phyloP scores from a whole-genome alignment of 2,888 invertebrate genomes.

The Zhuqinia jingwanae region DNA sequence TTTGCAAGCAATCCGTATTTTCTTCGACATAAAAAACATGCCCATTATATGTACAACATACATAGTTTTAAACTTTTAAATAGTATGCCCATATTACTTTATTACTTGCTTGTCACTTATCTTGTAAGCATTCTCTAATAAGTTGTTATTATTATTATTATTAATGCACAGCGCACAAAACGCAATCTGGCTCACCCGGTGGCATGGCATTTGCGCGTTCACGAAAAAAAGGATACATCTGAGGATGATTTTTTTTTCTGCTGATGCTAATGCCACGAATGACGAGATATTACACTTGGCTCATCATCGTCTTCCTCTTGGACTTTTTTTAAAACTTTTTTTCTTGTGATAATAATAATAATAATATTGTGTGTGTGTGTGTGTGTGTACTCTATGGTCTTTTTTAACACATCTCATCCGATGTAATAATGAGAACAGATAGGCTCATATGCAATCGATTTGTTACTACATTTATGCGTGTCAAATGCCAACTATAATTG shows the following conservation, averaged over 20 bases:
- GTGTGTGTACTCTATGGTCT: neutral
- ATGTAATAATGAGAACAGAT: constrained; percentile 68
- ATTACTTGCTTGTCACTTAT: constrained; percentile 37
- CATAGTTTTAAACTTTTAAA: too few species aligned
- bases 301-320: constrained; percentile 52
- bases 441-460: constrained; percentile 79
- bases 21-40: neutral
- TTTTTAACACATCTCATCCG: constrained; percentile 29
- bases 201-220: constrained; percentile 37
- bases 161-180: neutral
- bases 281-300: constrained; percentile 61
- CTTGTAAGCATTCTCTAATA: neutral
- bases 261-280: constrained; percentile 58
- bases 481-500: constrained; percentile 79
- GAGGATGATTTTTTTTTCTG: constrained; percentile 25
- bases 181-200: constrained; percentile 63
- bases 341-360: too few species aligned
- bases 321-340: too few species aligned
- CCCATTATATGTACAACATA: neutral
- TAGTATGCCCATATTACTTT: neutral
- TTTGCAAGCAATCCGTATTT: constrained; percentile 7
- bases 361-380: too few species aligned
- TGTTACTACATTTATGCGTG: constrained; percentile 79
- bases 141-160: neutral
- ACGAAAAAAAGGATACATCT: constrained; percentile 22